Evolutionary conservation across 1,140 invertebrate species (phyloP), one percentile per base, ranked within the genome.

Genomic region (Galendromus occidentalis): DNA sequence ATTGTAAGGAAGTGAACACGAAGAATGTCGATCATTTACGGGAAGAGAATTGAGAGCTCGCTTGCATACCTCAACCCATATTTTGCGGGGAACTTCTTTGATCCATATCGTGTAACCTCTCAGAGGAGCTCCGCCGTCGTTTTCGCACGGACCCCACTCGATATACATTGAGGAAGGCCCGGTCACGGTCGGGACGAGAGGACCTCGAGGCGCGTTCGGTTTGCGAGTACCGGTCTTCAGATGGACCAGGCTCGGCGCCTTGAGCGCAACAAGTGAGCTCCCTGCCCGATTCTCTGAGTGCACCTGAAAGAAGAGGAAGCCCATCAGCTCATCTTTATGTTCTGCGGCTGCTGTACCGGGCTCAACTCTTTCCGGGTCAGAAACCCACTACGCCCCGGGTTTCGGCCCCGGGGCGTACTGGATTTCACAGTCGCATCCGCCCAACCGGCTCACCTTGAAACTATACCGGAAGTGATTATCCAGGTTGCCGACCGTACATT

Each of bases 71-170:
- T 93, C 88, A 80, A 92, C 92, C 90, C 90, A 94, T 88, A 92
- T 92, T 2, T 87, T 91, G 73, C 90, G 89, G 72, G 84, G 85
- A 44, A 84, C 81, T 73, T 98, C 94, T 70, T 87, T 82, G 65
- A 96, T 87, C 14, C 90, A 90, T 69, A 96, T 86, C 70, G 88
- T 90, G 75, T 97, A 97, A 25, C 86, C 86, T 70, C 87, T 81
- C 47, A 96, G 78, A 12, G 90, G 88, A 41, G 90, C 84, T 51
- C 91, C 91, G 51, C 92, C 92, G 76, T 97, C 91, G 70, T 82
- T 85, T 78, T 94, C 90, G 7, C 91, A 91, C 66, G 85, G 84
- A 65, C 90, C 88, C 91, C 91, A 95, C 76, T 88, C 91, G 71
- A 97, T 84, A 72, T 89, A 79, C 72, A 88, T 82, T 65, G 88